A percentile compares a stretch with the other conserved stretches of the same genome.
Conservation (phyloP, 2,888 invertebrate species). For the Brachyopa scutellaris region DNA sequence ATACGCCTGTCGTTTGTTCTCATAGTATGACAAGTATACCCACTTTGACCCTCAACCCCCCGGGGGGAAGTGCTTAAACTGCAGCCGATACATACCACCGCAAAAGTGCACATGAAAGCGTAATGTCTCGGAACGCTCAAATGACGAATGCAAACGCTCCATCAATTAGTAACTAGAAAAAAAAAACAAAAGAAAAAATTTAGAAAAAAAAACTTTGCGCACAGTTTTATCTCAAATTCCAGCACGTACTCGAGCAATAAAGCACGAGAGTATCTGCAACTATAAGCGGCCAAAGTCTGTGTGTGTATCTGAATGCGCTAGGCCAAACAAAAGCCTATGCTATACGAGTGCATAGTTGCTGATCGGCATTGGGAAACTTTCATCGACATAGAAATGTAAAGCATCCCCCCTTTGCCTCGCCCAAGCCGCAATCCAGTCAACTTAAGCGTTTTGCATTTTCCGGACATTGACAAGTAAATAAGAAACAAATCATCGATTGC, state of each 20-base stretch:
- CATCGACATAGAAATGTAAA: neutral
- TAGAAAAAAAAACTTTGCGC: constrained; percentile 29
- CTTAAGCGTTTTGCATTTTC: constrained; percentile 38
- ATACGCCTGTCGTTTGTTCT: neutral
- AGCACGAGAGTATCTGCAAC: constrained; percentile 44
- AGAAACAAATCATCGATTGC: constrained; percentile 43
- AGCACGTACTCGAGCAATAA: constrained; percentile 62
- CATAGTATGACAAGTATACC: neutral
- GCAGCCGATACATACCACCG: constrained; percentile 6
- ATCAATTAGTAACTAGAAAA: constrained; percentile 48
- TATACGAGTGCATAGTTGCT: neutral
- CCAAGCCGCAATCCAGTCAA: no score
- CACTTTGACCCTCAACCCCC: neutral
- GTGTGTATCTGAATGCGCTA: constrained; percentile 24
- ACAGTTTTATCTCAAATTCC: constrained; percentile 69
- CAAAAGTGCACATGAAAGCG: constrained; percentile 64
- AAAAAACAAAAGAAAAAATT: constrained; percentile 27
- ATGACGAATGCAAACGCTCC: constrained; percentile 61
- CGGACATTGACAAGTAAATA: constrained; percentile 16
- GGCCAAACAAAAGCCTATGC: constrained; percentile 34
- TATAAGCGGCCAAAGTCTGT: constrained; percentile 27
- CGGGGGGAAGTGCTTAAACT: neutral
- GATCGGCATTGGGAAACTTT: constrained; percentile 6
- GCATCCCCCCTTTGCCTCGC: neutral
- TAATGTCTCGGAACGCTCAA: constrained; percentile 61